A percentile compares a stretch with the other conserved stretches of the same genome.
phyloP scores from a whole-genome alignment of 2,113 vertebrate species.

The Pipra filicauda region DNA sequence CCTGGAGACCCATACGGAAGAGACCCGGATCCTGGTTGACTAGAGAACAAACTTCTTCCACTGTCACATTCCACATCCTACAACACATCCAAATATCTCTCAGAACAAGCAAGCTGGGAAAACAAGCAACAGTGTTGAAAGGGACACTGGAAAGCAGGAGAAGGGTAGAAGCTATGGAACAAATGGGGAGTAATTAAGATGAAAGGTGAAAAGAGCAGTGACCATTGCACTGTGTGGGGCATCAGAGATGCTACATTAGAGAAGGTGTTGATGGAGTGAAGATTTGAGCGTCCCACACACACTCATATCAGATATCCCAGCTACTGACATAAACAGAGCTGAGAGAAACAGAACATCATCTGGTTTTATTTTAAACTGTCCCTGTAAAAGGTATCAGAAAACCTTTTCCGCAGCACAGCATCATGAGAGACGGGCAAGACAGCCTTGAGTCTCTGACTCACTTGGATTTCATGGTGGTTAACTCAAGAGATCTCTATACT shows the following conservation, averaged over 20 bases:
- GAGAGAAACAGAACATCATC: background rate
- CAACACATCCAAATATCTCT: background rate
- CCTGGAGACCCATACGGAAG: background rate
- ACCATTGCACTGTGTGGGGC: background rate
- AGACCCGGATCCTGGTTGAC: background rate
- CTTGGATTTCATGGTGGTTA: background rate
- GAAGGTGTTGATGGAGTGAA: constrained; percentile 15
- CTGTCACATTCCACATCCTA: background rate
- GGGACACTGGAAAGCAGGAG: background rate
- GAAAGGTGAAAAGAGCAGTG: background rate
- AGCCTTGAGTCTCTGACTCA: background rate
- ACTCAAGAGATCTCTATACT: background rate
- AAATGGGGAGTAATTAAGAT: background rate
- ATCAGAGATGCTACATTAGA: background rate
- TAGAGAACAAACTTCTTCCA: background rate
- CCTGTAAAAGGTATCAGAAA: background rate
- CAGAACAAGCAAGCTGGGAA: background rate
- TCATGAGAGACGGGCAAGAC: background rate
- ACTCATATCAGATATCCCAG: background rate
- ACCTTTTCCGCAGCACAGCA: background rate
- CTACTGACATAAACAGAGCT: background rate
- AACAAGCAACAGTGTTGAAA: background rate
- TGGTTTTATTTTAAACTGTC: background rate
- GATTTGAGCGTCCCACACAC: background rate
- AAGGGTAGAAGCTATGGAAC: background rate